These are phyloP conservation scores for Oryctes rhinoceros DNA, from an alignment of 1,140 invertebrate species.

Conservation along the genomic window DNA sequence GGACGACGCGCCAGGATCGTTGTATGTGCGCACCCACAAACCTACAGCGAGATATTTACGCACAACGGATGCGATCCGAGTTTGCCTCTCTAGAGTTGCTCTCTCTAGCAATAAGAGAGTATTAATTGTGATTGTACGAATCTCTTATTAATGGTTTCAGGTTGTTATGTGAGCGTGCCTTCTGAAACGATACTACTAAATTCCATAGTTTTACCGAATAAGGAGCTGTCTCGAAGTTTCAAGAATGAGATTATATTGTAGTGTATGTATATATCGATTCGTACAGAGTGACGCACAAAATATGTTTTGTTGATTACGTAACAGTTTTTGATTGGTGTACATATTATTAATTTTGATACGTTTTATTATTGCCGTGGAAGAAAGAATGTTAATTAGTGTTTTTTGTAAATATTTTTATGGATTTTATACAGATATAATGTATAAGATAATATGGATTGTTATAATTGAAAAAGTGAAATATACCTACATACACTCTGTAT, in stretches of 20 bases:
- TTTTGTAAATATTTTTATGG: conserved; percentile 10
- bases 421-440: no score
- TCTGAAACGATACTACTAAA: conserved; percentile 95
- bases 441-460: no score
- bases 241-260: conserved; percentile 98
- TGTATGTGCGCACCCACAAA: background rate
- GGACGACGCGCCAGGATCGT: background rate
- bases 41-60: no score
- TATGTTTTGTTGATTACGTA: background rate
- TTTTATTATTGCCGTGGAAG: background rate
- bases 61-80: no score
- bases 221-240: conserved; percentile 92
- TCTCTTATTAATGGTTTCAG: conserved; percentile 65
- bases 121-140: conserved; percentile 14
- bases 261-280: conserved; percentile 49
- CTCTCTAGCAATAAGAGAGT: background rate
- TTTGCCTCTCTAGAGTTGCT: no score
- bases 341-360: background rate
- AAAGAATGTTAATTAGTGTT: no score
- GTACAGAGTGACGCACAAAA: background rate
- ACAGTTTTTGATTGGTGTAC: background rate
- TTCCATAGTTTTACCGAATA: conserved; percentile 97
- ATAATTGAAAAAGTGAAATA: no score
- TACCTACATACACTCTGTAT: no score
- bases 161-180: conserved; percentile 90